Base-by-base conservation (phyloP, 1,140 invertebrate species). In the Papilio aristodemus region DNA sequence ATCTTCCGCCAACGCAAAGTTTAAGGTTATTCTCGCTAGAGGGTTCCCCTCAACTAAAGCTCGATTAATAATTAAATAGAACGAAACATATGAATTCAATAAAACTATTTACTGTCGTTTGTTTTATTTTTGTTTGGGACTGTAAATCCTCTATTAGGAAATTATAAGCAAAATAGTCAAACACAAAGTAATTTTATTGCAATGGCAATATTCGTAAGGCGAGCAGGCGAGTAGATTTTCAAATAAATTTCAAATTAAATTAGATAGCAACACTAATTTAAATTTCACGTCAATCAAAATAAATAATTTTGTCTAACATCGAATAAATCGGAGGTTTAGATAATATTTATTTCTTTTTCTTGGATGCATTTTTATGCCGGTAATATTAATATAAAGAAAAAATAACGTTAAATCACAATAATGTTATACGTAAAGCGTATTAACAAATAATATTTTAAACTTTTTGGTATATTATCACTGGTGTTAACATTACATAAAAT, bases 1-100 rank as follows among this genome's bases (percentile, higher is more conserved):
- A 90, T 90, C 83, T 90, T 90, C 87, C 84, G 86, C 83, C 84
- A 80, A 83, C 80, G 79, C 78, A 75, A 73, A 74, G 79, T 87
- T 87, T 85, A 70, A 86, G 74, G 76, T 85, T 83, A 76, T 60
- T 57, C 63, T 64, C 79, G 71, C 76, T 77, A 90, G 86, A 86
- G 83, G 88, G 84, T 22, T 50, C 46, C 9, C 46, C 22, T 43
- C 27, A 78, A 75, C 68, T 38, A 63, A 43, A 14, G 38, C 13
- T 13, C 60, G 10, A 25, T 63, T 63, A 41, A 63, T 63, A 41
- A 63, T 25, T 41, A 39, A 63, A 41, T 63, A 43, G 10, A 17
- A n/a, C 3, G 14, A 13, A 8, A 8, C n/a, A 27, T 17, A 50
- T 10, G 11, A 14, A 32, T 32, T 6, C n/a, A n/a, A 50, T 10